These are phyloP conservation scores for Helleia helle DNA, from an alignment of 2,888 invertebrate genomes.

Conservation along the genomic window DNA sequence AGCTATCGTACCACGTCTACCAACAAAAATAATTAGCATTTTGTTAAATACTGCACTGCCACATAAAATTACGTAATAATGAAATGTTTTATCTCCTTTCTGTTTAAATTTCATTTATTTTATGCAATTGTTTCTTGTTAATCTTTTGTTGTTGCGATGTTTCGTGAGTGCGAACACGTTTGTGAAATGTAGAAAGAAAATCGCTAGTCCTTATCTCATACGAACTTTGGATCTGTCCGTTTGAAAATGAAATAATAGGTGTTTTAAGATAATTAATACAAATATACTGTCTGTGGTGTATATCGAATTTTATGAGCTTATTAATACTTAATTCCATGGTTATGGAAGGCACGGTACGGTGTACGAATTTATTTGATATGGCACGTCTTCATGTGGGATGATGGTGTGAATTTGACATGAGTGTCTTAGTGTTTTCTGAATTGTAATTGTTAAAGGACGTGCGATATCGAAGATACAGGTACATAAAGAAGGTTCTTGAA, in stretches of 20 bases:
- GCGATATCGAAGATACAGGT: slow-evolving; percentile 24
- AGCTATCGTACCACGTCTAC: slow-evolving; percentile 1
- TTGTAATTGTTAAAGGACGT: slow-evolving; percentile 17
- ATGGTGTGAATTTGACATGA: slow-evolving; percentile 1
- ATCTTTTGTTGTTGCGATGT: slow-evolving; percentile 46
- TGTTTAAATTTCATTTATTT: slow-evolving; percentile 37
- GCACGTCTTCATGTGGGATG: slow-evolving; percentile 31
- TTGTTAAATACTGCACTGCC: slow-evolving; percentile 40
- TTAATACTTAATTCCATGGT: slow-evolving; percentile 63
- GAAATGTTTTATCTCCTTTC: slow-evolving; percentile 35
- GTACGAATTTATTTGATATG: slow-evolving; percentile 42
- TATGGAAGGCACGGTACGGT: slow-evolving; percentile 38
- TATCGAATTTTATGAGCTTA: slow-evolving; percentile 74
- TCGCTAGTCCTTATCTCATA: slow-evolving; percentile 62
- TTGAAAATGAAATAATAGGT: slow-evolving; percentile 38
- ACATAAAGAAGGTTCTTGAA: slow-evolving; percentile 27
- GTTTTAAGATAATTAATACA: slow-evolving; percentile 57
- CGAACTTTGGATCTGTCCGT: slow-evolving; percentile 62
- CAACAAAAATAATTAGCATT: slow-evolving; percentile 18
- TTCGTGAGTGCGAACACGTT: slow-evolving; percentile 46
- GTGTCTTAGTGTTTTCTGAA: neutral
- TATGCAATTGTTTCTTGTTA: slow-evolving; percentile 49
- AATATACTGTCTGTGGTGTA: slow-evolving; percentile 67
- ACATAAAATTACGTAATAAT: slow-evolving; percentile 27
- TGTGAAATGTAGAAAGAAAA: slow-evolving; percentile 31